Evolutionary conservation across 37 sponge, comb jelly and placozoan species (phyloP), one percentile per base, ranked within the genome.

Genomic region (Halichondria panicea): DNA sequence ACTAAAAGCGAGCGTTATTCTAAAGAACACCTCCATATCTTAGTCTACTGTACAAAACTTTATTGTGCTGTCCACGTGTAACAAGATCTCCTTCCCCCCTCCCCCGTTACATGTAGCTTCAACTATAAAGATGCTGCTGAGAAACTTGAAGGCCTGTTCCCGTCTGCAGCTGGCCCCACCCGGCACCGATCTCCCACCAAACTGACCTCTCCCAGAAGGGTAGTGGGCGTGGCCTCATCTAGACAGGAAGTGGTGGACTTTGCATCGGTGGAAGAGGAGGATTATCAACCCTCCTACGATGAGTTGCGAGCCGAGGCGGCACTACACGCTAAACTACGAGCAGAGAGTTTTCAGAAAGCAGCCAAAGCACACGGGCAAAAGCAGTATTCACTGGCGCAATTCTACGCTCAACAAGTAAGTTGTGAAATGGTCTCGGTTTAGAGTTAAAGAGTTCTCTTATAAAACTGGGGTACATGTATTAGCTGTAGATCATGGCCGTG

Each of bases 251-350:
- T 18, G 12, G 15, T 50, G 15, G 15, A 50, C 63, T 61, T n/a
- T n/a, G n/a, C n/a, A n/a, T n/a, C n/a, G n/a, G n/a, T n/a, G n/a
- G n/a, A n/a, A n/a, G 50, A 55, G 5, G 73, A 56, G 41, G 4
- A 43, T 31, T 45, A 61, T 8, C 8, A 41, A 0, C 79, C 69
- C 0, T 55, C 66, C 24, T 93, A 93, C 63, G 31, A 61, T 13
- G 87, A 86, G 53, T 65, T 79, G 72, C 71, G 94, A 37, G 90
- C 90, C 28, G 94, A 93, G 66, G 90, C 94, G 12, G 74, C 93
- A n/a, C 70, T 85, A 35, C 91, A 93, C 30, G 87, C 87, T 13
- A 66, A 86, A 22, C 80, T 89, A 38, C 66, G 91, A 63, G 76
- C 82, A 0, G 91, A 93, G 53, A 68, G 71, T 35, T 89, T 86